Base-by-base conservation (phyloP, 2,888 invertebrate species). In the Amphimallon solstitiale region DNA sequence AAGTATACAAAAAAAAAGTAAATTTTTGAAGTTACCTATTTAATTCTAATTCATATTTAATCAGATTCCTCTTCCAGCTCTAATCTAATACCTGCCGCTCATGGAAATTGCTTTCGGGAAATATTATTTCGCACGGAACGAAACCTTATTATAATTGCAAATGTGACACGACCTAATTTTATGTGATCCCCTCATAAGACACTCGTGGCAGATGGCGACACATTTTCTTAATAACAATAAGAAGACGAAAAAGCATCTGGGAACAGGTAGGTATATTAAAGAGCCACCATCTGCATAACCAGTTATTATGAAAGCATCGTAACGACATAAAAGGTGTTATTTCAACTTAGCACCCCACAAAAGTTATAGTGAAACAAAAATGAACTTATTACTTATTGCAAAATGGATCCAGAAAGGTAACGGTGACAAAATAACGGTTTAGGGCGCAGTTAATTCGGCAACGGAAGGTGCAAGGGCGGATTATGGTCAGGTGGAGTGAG, bases 371-470 rank as follows among this genome's bases (percentile, higher is more conserved):
- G 14, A 29, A 29, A 51, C 51, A 51, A 51, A 35, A 51, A 51
- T 51, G 15, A 51, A 34, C 29, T 29, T 51, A 51, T 51, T 51
- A 17, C 43, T 43, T 43, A 43, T 43, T 43, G 14, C 43, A 43
- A 43, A 43, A 43, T 15, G 43, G 14, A 43, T 14, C 14, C 43
- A 17, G 3, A 5, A 38, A 40, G 19, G 54, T 19, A 54, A 38
- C 40, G 40, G 38, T 40, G 54, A 54, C 54, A 54, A 54, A 54
- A 54, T 54, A 54, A 54, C 38, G 21, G 40, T 54, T 43, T 19
- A 40, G 38, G 38, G 23, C 54, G 40, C 19, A 54, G 51, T 51
- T 51, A 51, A 51, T 51, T 51, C 34, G 51, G 51, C 17, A 29
- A 51, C 17, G 51, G 51, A 51, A 35, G 54, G 37, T 54, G 21